Evolutionary conservation across 2,113 vertebrate genomes (phyloP).

Genomic region (Notothenia rossii): DNA sequence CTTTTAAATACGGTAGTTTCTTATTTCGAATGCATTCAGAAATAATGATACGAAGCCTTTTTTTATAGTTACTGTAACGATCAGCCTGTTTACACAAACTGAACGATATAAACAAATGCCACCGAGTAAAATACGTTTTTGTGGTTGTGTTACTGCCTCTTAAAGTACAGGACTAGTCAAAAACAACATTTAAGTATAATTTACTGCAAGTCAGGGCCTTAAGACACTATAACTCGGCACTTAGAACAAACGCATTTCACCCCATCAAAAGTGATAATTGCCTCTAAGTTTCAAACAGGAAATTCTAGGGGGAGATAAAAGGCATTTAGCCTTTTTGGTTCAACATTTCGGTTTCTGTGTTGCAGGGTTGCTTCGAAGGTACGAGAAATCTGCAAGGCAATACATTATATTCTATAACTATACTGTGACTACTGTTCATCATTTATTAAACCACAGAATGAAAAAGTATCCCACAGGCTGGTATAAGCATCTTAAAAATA

Average conservation of each 20-base stretch:
- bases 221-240: conserved; percentile 8
- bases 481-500: neutral
- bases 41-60: conserved; percentile 5
- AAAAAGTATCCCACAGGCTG: neutral
- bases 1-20: neutral
- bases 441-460: conserved; percentile 30
- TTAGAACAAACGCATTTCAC: conserved; percentile 7
- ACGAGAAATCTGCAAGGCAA: conserved; percentile 24
- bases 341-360: conserved; percentile 23
- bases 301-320: conserved; percentile 9
- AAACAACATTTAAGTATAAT: conserved; percentile 28
- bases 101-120: conserved; percentile 6
- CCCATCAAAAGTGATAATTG: conserved; percentile 9
- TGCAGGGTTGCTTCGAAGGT: conserved; percentile 23
- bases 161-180: conserved; percentile 20
- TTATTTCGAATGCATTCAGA: conserved; percentile 7
- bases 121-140: neutral
- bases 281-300: conserved; percentile 14
- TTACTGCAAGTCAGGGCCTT: conserved; percentile 11
- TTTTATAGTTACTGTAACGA: neutral
- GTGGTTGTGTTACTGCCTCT: conserved; percentile 22
- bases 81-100: conserved; percentile 3
- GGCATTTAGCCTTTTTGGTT: neutral
- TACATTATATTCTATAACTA: conserved; percentile 7
- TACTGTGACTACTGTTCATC: neutral